phyloP scores from a whole-genome alignment of 2,797 vertebrate genomes.

The Enteromius anoplus region DNA sequence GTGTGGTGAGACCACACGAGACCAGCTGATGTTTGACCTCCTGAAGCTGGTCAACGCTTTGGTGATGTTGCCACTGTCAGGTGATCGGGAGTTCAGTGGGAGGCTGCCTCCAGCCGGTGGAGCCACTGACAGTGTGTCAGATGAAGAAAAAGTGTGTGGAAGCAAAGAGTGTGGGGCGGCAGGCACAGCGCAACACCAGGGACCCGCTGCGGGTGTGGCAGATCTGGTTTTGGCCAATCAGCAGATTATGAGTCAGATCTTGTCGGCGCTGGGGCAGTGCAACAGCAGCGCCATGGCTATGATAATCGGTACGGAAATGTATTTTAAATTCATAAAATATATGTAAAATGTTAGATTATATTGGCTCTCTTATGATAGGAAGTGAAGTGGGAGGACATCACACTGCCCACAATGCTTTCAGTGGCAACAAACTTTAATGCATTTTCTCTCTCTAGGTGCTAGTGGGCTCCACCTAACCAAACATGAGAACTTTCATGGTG shows the following conservation, averaged over 20 bases:
- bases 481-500: conserved; percentile 98
- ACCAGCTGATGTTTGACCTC: conserved; percentile 98
- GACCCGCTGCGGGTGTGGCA: conserved; percentile 88
- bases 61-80: conserved; percentile 93
- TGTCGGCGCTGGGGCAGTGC: conserved; percentile 96
- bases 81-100: conserved; percentile 92
- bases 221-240: conserved; percentile 98
- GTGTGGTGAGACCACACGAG: conserved; percentile 95
- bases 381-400: background rate
- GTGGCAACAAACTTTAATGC: background rate
- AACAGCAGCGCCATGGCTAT: conserved; percentile 99
- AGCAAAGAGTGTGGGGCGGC: conserved; percentile 86
- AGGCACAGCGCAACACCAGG: conserved; percentile 79
- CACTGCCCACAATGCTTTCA: background rate
- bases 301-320: conserved; percentile 91
- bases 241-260: conserved; percentile 99
- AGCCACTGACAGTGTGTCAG: conserved; percentile 89
- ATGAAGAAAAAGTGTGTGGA: conserved; percentile 97
- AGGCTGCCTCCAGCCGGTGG: conserved; percentile 82
- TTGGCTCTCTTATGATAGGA: background rate
- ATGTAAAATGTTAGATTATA: too few species aligned
- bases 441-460: conserved; percentile 79
- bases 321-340: background rate
- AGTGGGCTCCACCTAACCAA: conserved; percentile 98
- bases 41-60: conserved; percentile 95